Percentiles rank a stretch among this genome's conserved stretches.
phyloP scores from a whole-genome alignment of 2,797 vertebrate species.

The Decapterus maruadsi region DNA sequence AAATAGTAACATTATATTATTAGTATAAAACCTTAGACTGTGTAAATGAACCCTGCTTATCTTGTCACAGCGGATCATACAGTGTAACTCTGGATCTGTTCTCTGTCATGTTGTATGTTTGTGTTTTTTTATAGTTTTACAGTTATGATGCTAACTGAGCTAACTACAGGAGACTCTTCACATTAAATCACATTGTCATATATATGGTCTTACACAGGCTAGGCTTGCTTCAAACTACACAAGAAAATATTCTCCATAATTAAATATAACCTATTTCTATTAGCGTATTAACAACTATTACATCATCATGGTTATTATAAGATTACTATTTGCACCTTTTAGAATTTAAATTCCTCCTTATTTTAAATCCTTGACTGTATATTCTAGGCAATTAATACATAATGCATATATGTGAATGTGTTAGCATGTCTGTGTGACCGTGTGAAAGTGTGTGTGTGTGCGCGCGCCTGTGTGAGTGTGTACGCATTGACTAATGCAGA shows the following conservation, averaged over 20 bases:
- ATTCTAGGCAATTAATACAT: constrained; percentile 33
- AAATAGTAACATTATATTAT: background rate
- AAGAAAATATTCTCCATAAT: background rate
- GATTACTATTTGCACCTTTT: background rate
- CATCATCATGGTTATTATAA: background rate
- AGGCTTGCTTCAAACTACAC: background rate
- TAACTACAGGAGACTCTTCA: background rate
- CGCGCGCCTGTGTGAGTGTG: constrained; percentile 12
- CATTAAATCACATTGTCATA: background rate
- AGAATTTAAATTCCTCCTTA: background rate
- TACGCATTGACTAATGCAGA: constrained; percentile 58
- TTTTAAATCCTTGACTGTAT: constrained; percentile 8
- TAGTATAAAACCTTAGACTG: too few species aligned
- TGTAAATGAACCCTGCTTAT: too few species aligned
- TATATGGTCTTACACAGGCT: background rate
- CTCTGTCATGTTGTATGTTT: too few species aligned
- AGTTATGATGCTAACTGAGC: background rate
- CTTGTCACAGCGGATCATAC: too few species aligned
- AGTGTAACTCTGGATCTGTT: too few species aligned
- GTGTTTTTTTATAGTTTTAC: too few species aligned
- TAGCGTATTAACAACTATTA: background rate
- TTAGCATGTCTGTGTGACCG: background rate
- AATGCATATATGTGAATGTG: background rate
- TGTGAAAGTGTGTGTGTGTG: background rate
- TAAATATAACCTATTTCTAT: background rate